Conservation (phyloP, 1,140 invertebrate species). For the Hylaeus volcanicus region DNA sequence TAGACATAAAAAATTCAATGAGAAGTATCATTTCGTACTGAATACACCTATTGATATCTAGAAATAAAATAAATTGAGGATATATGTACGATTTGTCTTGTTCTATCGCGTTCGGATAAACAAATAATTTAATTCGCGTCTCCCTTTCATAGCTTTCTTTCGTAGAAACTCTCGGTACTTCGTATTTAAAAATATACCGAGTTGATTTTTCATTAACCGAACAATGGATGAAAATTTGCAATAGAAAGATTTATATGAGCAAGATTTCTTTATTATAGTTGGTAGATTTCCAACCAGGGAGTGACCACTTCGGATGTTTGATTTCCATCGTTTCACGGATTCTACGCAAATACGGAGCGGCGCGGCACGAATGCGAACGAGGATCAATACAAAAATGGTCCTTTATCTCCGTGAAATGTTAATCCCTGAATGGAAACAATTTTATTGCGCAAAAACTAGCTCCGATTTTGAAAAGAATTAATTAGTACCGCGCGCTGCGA, state of each 20-base stretch:
- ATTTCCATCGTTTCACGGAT: not conserved
- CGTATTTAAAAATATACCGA: not conserved
- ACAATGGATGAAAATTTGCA: not conserved
- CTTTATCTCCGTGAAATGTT: not conserved
- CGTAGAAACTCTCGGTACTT: not conserved
- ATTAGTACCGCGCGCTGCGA: no score
- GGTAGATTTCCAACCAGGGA: not conserved
- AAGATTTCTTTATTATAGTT: not conserved
- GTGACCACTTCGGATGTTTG: not conserved
- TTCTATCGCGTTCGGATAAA: no score
- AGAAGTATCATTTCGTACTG: no score
- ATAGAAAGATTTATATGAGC: not conserved
- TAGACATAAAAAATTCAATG: no score
- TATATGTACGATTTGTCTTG: no score
- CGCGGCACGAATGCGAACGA: no score
- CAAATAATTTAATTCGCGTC: no score
- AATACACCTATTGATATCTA: no score
- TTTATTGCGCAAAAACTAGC: not conserved
- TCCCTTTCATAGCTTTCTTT: not conserved
- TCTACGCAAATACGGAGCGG: not conserved
- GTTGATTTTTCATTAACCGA: not conserved
- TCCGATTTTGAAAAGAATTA: no score
- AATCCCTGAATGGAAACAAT: not conserved
- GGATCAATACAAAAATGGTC: no score
- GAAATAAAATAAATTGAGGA: no score